Percentiles rank a stretch among this genome's conserved stretches.
Evolutionary conservation across 2,113 vertebrate species (phyloP).

Genomic region (Channa maculata): DNA sequence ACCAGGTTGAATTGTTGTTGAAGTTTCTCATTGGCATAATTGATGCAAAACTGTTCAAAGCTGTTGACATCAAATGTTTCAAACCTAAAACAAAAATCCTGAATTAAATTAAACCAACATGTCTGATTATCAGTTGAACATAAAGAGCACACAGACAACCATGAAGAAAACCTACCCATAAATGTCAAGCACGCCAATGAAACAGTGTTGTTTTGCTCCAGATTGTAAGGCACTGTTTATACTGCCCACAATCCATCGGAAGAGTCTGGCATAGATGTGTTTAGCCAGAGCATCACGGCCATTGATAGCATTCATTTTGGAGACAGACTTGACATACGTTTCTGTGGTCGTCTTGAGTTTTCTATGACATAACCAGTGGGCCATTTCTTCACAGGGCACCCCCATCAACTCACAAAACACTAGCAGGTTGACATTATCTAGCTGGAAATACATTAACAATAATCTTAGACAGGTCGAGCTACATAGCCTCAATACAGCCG

Average conservation of each 20-base stretch:
- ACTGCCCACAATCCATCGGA: constrained; percentile 91
- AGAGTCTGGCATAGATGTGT: constrained; percentile 94
- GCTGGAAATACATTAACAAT: constrained; percentile 77
- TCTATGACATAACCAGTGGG: constrained; percentile 95
- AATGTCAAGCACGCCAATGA: constrained; percentile 97
- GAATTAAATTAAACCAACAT: constrained; percentile 5
- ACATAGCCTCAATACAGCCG: background rate
- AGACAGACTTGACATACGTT: constrained; percentile 92
- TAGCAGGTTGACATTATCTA: constrained; percentile 87
- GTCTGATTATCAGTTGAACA: too few species aligned
- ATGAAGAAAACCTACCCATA: constrained; percentile 88
- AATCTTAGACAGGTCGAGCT: background rate
- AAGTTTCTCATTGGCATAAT: constrained; percentile 98
- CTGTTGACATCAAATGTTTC: constrained; percentile 98
- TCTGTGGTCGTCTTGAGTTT: constrained; percentile 92
- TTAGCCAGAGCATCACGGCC: constrained; percentile 94
- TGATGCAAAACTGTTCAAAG: constrained; percentile 99
- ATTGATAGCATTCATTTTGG: constrained; percentile 89
- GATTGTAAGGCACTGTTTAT: constrained; percentile 92
- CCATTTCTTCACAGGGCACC: constrained; percentile 91
- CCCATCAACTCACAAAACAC: constrained; percentile 95
- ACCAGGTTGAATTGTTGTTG: constrained; percentile 99
- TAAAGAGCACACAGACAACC: background rate
- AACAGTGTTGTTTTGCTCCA: constrained; percentile 89
- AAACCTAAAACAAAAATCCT: constrained; percentile 85